A percentile compares a stretch with the other conserved stretches of the same genome.
phyloP scores from a whole-genome alignment of 2,888 invertebrate genomes.

The Scrobipalpa costella region DNA sequence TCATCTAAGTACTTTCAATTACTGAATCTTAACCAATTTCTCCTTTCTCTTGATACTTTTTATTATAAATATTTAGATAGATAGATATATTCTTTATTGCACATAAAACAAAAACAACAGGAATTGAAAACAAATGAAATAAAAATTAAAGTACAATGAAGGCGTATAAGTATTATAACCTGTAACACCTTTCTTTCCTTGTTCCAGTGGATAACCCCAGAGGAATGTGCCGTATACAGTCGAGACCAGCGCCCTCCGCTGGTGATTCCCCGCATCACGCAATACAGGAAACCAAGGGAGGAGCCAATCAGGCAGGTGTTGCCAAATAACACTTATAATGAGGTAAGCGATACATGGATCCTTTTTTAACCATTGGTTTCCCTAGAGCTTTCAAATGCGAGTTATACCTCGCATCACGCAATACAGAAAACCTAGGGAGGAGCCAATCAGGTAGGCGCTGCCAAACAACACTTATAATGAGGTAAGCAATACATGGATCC shows the following conservation, averaged over 20 bases:
- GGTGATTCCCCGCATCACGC: slow-evolving; percentile 74
- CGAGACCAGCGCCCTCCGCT: slow-evolving; percentile 72
- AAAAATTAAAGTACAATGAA: too few species aligned
- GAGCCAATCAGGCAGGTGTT: slow-evolving; percentile 34
- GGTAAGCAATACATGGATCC: slow-evolving; percentile 49
- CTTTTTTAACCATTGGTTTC: too few species aligned
- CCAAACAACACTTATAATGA: slow-evolving; percentile 40
- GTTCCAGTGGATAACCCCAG: slow-evolving; percentile 77
- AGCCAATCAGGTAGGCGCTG: slow-evolving; percentile 30
- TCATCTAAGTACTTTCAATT: too few species aligned
- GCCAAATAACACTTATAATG: slow-evolving; percentile 37
- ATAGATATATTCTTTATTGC: too few species aligned
- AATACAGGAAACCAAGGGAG: slow-evolving; percentile 62
- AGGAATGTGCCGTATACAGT: slow-evolving; percentile 72
- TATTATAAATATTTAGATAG: too few species aligned
- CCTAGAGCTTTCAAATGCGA: too few species aligned
- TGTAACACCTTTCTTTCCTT: slow-evolving; percentile 34
- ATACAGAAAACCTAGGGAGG: slow-evolving; percentile 61
- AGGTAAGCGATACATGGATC: slow-evolving; percentile 53
- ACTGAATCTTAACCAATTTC: too few species aligned
- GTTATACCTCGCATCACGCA: slow-evolving; percentile 76
- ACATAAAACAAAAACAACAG: too few species aligned
- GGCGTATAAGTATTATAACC: too few species aligned
- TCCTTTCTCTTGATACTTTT: too few species aligned
- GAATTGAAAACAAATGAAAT: too few species aligned